phyloP scores from a whole-genome alignment of 2,113 vertebrate species.

The Romanogobio albipinnatus region DNA sequence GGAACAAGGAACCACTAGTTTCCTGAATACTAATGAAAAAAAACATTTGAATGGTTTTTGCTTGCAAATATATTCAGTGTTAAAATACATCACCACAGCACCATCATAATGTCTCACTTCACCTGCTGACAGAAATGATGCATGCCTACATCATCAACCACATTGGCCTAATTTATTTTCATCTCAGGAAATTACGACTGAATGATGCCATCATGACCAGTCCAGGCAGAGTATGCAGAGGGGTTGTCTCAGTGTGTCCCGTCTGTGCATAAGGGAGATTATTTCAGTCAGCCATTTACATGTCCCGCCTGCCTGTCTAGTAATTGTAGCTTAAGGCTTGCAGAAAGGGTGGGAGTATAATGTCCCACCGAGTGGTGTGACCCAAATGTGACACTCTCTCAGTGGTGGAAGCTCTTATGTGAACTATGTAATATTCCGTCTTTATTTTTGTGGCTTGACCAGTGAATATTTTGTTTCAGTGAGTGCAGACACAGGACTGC shows the following conservation, averaged over 20 bases:
- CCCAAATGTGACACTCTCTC: conserved; percentile 66
- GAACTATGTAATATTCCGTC: background rate
- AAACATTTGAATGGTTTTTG: background rate
- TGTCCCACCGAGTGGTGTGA: conserved; percentile 59
- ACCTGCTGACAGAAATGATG: conserved; percentile 6
- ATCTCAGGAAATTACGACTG: background rate
- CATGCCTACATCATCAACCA: conserved; percentile 4
- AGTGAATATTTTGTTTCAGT: too few relatives aligned
- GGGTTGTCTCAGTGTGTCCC: background rate
- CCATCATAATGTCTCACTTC: background rate
- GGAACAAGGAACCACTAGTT: conserved; percentile 2
- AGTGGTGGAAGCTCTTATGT: background rate
- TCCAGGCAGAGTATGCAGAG: background rate
- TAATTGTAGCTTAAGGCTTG: conserved; percentile 22
- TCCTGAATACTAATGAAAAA: background rate
- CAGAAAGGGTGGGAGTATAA: conserved; percentile 47
- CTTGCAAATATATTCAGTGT: background rate
- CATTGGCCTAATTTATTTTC: background rate
- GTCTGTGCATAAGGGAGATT: background rate
- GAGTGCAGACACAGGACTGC: too few relatives aligned
- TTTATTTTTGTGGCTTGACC: conserved; percentile 4
- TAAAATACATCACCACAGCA: background rate
- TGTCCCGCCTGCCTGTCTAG: background rate
- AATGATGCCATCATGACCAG: background rate
- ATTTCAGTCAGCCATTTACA: background rate